These are phyloP conservation scores for Monochamus alternatus DNA, from an alignment of 2,888 invertebrate genomes.

Conservation along the genomic window DNA sequence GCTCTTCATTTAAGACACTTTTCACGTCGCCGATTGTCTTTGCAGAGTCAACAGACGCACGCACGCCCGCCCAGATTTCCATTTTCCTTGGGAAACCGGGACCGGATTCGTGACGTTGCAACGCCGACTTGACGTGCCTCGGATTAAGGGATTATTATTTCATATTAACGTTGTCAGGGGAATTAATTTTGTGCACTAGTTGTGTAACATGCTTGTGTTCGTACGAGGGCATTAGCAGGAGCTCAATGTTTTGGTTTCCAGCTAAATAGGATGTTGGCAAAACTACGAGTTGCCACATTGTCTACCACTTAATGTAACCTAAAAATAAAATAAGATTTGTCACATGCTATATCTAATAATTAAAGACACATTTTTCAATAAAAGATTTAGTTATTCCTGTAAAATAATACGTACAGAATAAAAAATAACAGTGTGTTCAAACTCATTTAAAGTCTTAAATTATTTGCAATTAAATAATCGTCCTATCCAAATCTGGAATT, in stretches of 20 bases:
- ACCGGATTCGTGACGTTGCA: constrained; percentile 21
- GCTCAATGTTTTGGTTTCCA: too few species aligned
- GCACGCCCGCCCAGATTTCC: neutral
- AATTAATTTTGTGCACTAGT: constrained; percentile 24
- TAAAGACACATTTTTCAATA: too few species aligned
- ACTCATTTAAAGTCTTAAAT: neutral
- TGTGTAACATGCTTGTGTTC: neutral
- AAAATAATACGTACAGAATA: too few species aligned
- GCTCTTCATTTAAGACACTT: constrained; percentile 31
- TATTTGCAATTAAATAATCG: neutral
- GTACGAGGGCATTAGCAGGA: too few species aligned
- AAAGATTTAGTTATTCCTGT: too few species aligned
- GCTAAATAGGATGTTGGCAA: too few species aligned
- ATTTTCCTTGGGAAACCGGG: constrained; percentile 4
- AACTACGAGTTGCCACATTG: too few species aligned
- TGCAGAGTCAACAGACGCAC: constrained; percentile 30
- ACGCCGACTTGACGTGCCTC: constrained; percentile 14
- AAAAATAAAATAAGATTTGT: too few species aligned
- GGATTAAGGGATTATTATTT: constrained; percentile 31
- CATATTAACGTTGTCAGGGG: constrained; percentile 33
- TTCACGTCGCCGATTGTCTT: constrained; percentile 26
- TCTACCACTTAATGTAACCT: too few species aligned
- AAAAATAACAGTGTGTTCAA: too few species aligned
- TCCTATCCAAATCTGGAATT: constrained; percentile 6
- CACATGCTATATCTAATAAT: too few species aligned